These are phyloP conservation scores for Heliconius charithonia DNA, from an alignment of 2,888 invertebrate genomes.

Conservation along the genomic window DNA sequence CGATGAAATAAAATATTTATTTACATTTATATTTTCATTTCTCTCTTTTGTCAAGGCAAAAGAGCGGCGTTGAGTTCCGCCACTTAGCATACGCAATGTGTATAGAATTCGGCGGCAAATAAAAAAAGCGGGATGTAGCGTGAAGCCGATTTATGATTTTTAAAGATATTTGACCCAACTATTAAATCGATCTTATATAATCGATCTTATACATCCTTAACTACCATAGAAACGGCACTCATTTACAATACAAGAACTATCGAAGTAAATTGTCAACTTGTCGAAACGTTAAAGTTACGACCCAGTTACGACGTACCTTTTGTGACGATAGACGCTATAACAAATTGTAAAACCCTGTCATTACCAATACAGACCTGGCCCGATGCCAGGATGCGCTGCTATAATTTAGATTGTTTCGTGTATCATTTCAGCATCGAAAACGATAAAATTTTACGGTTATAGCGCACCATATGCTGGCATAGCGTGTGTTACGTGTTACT, in stretches of 20 bases:
- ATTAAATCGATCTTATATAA: too few relatives aligned
- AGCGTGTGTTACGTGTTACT: constrained; percentile 43
- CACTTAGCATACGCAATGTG: too few relatives aligned
- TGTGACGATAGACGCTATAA: constrained; percentile 62
- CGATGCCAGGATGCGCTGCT: constrained; percentile 69
- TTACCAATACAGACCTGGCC: constrained; percentile 71
- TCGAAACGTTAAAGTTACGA: constrained; percentile 53
- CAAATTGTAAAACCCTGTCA: constrained; percentile 76
- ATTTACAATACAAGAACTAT: constrained; percentile 35
- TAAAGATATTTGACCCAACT: too few relatives aligned
- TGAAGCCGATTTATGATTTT: too few relatives aligned
- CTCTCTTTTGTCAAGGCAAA: too few relatives aligned
- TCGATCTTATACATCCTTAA: constrained; percentile 5
- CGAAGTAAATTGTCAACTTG: constrained; percentile 47
- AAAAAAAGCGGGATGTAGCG: too few relatives aligned
- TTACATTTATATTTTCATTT: too few relatives aligned
- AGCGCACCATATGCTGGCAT: constrained; percentile 54
- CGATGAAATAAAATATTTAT: too few relatives aligned
- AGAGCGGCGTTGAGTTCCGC: too few relatives aligned
- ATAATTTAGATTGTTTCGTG: constrained; percentile 82
- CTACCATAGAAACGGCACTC: constrained; percentile 25
- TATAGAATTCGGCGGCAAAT: too few relatives aligned
- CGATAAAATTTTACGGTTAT: constrained; percentile 83
- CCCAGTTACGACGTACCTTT: constrained; percentile 48
- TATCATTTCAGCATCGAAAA: constrained; percentile 81